These are phyloP conservation scores for Apostichopus californicus DNA, from an alignment of 35 echinoderm and acorn worm species.

Conservation along the genomic window DNA sequence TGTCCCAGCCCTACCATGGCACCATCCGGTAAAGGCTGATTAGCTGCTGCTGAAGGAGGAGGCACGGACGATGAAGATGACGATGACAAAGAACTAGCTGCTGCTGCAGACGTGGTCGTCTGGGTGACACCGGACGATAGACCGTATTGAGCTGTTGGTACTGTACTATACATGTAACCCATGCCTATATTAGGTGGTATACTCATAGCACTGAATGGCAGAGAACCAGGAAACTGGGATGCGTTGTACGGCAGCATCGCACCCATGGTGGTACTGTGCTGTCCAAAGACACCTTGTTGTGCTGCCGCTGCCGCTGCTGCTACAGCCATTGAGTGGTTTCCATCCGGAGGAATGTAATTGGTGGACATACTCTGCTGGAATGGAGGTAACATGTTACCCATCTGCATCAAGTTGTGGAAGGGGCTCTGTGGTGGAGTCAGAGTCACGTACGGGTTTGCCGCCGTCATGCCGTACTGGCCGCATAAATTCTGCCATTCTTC, in stretches of 20 bases:
- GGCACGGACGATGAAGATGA: neutral
- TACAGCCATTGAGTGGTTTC: constrained; percentile 17
- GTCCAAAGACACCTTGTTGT: constrained; percentile 51
- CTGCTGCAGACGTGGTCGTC: constrained; percentile 7
- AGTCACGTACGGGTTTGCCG: constrained; percentile 4
- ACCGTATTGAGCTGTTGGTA: constrained; percentile 19
- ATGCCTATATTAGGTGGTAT: constrained; percentile 51
- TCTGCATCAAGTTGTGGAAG: constrained; percentile 41
- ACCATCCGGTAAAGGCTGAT: constrained; percentile 32
- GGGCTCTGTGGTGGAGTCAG: constrained; percentile 50
- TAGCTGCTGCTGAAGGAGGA: constrained; percentile 24
- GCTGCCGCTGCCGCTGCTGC: neutral
- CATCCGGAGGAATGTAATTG: constrained; percentile 49
- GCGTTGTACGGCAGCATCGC: constrained; percentile 44
- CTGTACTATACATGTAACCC: constrained; percentile 23
- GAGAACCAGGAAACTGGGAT: neutral
- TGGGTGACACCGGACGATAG: neutral
- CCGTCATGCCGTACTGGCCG: neutral
- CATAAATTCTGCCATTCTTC: constrained; percentile 38
- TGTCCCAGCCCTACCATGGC: constrained; percentile 6
- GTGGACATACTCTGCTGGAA: constrained; percentile 29
- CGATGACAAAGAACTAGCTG: neutral
- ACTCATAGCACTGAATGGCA: constrained; percentile 35
- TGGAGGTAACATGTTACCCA: constrained; percentile 21
- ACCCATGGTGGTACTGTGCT: constrained; percentile 22